These are phyloP conservation scores for Crocuta crocuta DNA, from an alignment of 2,113 vertebrate species.

Conservation along the genomic window DNA sequence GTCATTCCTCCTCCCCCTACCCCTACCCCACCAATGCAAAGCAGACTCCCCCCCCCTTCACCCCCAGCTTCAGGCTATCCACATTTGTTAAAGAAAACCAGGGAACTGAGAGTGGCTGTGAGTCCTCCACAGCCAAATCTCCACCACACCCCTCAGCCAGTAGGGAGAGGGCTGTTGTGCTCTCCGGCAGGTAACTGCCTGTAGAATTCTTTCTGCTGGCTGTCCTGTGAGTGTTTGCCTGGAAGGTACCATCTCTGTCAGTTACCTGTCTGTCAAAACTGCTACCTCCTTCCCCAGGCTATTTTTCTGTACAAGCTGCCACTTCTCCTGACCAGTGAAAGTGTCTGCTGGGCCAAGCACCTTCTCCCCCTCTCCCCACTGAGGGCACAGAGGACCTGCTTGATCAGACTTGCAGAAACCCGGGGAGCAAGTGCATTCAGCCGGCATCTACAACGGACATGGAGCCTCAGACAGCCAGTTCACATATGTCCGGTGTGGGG, in stretches of 20 bases:
- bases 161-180: background rate
- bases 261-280: conserved; percentile 68
- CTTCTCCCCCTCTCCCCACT: background rate
- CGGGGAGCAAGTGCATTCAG: background rate
- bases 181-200: conserved; percentile 69
- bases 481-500: background rate
- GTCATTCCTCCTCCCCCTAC: background rate
- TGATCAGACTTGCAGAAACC: conserved; percentile 71
- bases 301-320: conserved; percentile 64
- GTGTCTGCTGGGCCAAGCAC: conserved; percentile 13
- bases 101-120: background rate
- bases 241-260: conserved; percentile 59
- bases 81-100: background rate
- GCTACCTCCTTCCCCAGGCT: conserved; percentile 66
- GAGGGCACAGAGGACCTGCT: background rate
- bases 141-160: background rate
- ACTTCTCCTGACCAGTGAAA: conserved; percentile 61
- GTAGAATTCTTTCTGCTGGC: conserved; percentile 50
- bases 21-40: no score
- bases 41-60: background rate
- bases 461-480: background rate
- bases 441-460: background rate
- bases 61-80: background rate
- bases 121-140: background rate
- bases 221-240: conserved; percentile 58